Percentiles rank a stretch among this genome's conserved stretches.
Conservation (phyloP, 2,888 invertebrate genomes). For the Folsomia candida region DNA sequence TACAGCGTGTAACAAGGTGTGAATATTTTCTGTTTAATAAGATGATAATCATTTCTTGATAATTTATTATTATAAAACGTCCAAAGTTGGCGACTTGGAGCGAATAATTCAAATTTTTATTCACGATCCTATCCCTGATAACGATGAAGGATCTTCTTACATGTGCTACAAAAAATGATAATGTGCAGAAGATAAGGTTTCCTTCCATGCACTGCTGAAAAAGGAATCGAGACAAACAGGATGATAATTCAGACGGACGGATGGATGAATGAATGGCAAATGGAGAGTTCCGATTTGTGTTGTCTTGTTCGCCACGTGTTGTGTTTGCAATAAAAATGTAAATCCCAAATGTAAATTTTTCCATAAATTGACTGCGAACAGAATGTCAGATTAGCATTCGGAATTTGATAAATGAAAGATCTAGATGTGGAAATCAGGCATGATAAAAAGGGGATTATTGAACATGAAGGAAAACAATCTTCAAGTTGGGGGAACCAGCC, state of each 20-base stretch:
- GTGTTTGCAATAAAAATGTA: background rate
- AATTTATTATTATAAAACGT: background rate
- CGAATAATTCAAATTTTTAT: background rate
- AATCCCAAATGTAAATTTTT: background rate
- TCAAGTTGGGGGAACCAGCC: constrained; percentile 6
- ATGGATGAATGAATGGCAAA: no score
- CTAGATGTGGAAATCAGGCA: background rate
- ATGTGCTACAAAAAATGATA: no score
- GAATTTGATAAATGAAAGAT: constrained; percentile 5
- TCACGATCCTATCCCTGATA: background rate
- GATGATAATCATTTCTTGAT: background rate
- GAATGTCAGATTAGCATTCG: constrained; percentile 1
- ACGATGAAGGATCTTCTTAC: background rate
- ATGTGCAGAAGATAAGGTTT: no score
- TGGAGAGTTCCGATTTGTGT: background rate
- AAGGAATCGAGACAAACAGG: background rate
- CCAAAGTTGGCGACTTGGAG: background rate
- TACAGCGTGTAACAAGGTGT: background rate
- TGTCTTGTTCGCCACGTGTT: background rate
- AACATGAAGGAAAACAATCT: constrained; percentile 11
- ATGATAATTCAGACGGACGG: background rate
- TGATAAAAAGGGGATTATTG: constrained; percentile 12
- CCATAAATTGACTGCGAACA: background rate
- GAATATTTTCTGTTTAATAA: background rate
- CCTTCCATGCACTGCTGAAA: background rate